phyloP scores from a whole-genome alignment of 1,140 invertebrate genomes.

The Papilio glaucus region DNA sequence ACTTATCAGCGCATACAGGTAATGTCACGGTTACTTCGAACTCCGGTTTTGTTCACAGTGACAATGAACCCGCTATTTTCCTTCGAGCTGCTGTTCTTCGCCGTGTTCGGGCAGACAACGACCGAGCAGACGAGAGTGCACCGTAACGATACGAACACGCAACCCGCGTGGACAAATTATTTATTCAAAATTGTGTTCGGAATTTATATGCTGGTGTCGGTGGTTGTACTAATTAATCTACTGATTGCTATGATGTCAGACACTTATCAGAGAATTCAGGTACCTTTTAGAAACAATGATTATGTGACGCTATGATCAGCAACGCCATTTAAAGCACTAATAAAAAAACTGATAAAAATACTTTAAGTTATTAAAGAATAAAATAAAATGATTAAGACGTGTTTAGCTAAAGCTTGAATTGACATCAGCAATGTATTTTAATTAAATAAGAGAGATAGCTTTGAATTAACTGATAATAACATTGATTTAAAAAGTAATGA shows the following conservation, averaged over 20 bases:
- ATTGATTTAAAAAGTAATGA: not conserved
- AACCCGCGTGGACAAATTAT: constrained; percentile 90
- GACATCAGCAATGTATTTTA: not conserved
- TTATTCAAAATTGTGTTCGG: constrained; percentile 93
- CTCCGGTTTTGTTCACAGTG: constrained; percentile 89
- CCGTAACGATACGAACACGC: constrained; percentile 82
- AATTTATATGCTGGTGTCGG: constrained; percentile 99
- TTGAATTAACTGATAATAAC: not conserved
- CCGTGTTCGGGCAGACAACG: constrained; percentile 98
- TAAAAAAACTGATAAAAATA: constrained; percentile 2
- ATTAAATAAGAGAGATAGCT: not conserved
- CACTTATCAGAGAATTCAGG: constrained; percentile 99
- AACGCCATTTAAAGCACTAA: constrained; percentile 34
- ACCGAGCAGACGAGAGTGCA: constrained; percentile 91
- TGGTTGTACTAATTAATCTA: constrained; percentile 99
- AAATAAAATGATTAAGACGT: not conserved
- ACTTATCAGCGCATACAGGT: constrained; percentile 99
- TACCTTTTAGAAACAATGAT: constrained; percentile 64
- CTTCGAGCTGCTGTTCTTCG: constrained; percentile 99
- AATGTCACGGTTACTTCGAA: constrained; percentile 74
- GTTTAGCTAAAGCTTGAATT: not conserved
- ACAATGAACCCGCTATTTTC: constrained; percentile 94
- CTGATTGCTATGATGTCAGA: constrained; percentile 99
- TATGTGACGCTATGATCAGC: constrained; percentile 28
- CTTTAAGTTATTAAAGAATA: not conserved